Percentiles rank a stretch among this genome's conserved stretches.
Evolutionary conservation across 2,888 invertebrate species (phyloP).

Genomic region (Sphaerolaimus hirsutus): DNA sequence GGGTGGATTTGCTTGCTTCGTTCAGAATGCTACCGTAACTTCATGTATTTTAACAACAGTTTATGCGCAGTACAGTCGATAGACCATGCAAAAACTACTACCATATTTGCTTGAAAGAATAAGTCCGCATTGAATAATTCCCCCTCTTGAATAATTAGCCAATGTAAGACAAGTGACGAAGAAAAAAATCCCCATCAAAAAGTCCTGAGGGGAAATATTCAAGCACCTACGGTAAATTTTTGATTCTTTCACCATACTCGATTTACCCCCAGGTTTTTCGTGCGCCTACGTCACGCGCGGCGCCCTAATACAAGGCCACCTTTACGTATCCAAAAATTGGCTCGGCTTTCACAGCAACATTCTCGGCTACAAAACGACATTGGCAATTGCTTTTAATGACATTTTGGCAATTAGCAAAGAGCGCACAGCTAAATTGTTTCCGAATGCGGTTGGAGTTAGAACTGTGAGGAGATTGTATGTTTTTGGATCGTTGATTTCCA

Average conservation of each 20-base stretch:
- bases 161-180: no score
- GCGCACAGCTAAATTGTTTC: constrained; percentile 73
- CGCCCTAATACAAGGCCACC: constrained; percentile 55
- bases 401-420: constrained; percentile 70
- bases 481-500: constrained; percentile 27
- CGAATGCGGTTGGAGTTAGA: constrained; percentile 67
- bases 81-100: no score
- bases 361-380: constrained; percentile 75
- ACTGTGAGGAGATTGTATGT: constrained; percentile 41
- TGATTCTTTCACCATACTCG: not conserved
- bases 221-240: not conserved
- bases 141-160: not conserved
- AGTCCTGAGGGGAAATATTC: not conserved
- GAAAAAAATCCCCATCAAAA: no score
- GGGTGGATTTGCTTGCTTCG: no score
- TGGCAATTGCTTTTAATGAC: constrained; percentile 54
- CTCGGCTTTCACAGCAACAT: constrained; percentile 89
- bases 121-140: not conserved
- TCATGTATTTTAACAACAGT: no score
- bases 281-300: constrained; percentile 63
- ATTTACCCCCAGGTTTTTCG: constrained; percentile 48
- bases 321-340: constrained; percentile 77
- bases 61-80: no score
- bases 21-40: no score
- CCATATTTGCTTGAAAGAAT: no score